phyloP scores from a whole-genome alignment of 1,140 invertebrate species.

The Elysia chlorotica region DNA sequence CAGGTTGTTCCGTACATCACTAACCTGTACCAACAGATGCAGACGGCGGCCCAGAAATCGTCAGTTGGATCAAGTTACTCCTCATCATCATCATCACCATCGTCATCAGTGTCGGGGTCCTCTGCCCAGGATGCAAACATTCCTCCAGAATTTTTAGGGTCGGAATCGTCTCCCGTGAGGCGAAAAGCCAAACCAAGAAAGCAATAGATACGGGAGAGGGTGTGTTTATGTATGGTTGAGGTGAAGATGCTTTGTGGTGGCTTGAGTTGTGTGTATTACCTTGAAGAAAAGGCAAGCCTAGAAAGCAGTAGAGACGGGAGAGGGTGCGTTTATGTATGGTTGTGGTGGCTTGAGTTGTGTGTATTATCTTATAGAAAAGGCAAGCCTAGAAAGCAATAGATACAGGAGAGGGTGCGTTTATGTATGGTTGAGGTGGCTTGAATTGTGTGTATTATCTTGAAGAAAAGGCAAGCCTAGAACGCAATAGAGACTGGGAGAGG shows the following conservation, averaged over 20 bases:
- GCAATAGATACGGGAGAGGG: background rate
- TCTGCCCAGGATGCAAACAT: background rate
- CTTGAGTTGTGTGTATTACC: background rate
- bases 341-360: background rate
- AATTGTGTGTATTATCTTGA: background rate
- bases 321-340: background rate
- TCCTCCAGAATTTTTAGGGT: conserved; percentile 3
- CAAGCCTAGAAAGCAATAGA: too few relatives aligned
- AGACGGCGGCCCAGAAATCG: background rate
- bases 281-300: background rate
- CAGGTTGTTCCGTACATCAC: background rate
- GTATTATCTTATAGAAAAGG: too few relatives aligned
- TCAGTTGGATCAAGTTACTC: background rate
- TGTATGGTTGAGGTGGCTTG: background rate
- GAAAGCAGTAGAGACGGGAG: background rate
- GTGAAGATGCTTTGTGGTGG: background rate
- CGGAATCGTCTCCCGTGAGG: conserved; percentile 15
- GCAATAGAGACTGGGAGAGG: background rate
- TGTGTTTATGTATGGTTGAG: background rate
- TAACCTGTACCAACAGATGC: conserved; percentile 6
- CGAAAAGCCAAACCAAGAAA: conserved; percentile 14
- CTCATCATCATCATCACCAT: conserved; percentile 2
- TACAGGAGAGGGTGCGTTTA: too few relatives aligned
- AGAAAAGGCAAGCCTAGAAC: background rate
- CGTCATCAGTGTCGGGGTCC: background rate